Evolutionary conservation across 2,888 invertebrate species (phyloP).

Genomic region (Seladonia tumulorum): DNA sequence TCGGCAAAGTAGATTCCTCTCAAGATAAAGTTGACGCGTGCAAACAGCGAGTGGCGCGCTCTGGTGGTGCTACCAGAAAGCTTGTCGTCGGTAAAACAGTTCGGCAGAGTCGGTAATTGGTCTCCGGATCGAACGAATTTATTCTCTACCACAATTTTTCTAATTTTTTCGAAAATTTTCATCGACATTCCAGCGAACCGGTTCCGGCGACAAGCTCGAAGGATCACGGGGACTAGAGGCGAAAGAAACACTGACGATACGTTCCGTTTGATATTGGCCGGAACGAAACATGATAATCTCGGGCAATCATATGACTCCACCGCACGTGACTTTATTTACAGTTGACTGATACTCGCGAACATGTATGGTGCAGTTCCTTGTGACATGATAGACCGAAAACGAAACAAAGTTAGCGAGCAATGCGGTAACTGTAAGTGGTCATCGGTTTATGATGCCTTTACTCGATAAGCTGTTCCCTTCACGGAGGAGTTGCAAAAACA

Average conservation of each 20-base stretch:
- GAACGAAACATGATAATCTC: slow-evolving; percentile 68
- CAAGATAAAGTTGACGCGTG: neutral
- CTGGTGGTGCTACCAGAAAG: slow-evolving; percentile 8
- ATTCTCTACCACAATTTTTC: slow-evolving; percentile 11
- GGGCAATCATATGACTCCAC: slow-evolving; percentile 83
- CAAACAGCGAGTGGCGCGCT: slow-evolving; percentile 18
- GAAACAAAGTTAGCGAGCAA: slow-evolving; percentile 69
- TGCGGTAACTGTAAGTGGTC: slow-evolving; percentile 73
- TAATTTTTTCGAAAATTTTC: slow-evolving; percentile 12
- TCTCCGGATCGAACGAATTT: neutral
- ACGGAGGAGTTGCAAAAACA: slow-evolving; percentile 84
- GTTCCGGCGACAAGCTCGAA: neutral
- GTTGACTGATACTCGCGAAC: slow-evolving; percentile 79
- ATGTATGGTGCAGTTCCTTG: slow-evolving; percentile 79
- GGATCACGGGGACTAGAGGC: neutral
- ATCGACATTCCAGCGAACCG: slow-evolving; percentile 29
- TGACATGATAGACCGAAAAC: slow-evolving; percentile 77
- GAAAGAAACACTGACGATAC: slow-evolving; percentile 22
- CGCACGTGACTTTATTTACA: slow-evolving; percentile 85
- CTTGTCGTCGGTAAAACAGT: neutral
- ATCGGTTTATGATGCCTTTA: slow-evolving; percentile 88
- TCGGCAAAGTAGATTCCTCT: neutral
- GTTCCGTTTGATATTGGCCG: slow-evolving; percentile 46
- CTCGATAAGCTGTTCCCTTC: slow-evolving; percentile 90
- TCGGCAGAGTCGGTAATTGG: slow-evolving; percentile 28